Conservation (phyloP, 2,797 vertebrate species). For the Coluber constrictor region DNA sequence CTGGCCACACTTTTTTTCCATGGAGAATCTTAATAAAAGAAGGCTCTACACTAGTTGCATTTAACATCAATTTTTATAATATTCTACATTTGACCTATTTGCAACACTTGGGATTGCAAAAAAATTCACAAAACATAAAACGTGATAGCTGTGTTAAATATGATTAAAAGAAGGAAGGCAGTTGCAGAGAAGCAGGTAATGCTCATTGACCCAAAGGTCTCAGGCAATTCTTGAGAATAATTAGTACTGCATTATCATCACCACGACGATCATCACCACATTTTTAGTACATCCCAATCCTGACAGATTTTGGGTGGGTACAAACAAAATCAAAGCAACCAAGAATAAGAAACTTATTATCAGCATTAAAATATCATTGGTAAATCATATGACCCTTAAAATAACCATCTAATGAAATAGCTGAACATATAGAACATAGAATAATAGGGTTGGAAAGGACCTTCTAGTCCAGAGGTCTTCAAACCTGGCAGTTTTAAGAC, state of each 20-base stretch:
- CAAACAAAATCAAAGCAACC: not conserved
- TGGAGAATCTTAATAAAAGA: not conserved
- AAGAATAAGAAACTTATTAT: not conserved
- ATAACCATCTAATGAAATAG: not conserved
- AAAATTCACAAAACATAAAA: not conserved
- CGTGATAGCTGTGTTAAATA: not conserved
- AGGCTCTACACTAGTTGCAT: not conserved
- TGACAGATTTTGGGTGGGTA: not conserved
- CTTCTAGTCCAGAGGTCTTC: not conserved
- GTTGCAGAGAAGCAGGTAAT: not conserved
- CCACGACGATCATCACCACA: not conserved
- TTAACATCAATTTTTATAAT: not conserved
- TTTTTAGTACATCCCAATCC: not conserved
- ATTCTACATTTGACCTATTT: not conserved
- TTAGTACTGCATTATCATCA: not conserved
- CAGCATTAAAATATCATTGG: not conserved
- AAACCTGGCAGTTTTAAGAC: too few relatives aligned
- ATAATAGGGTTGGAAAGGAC: not conserved
- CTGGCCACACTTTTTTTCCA: not conserved
- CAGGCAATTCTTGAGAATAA: not conserved
- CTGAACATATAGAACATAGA: not conserved
- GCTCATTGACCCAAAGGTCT: not conserved
- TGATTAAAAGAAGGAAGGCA: not conserved
- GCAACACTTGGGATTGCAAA: not conserved
- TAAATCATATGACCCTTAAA: not conserved